Conservation (phyloP, 2,113 vertebrate genomes). For the Cavia aperea region DNA sequence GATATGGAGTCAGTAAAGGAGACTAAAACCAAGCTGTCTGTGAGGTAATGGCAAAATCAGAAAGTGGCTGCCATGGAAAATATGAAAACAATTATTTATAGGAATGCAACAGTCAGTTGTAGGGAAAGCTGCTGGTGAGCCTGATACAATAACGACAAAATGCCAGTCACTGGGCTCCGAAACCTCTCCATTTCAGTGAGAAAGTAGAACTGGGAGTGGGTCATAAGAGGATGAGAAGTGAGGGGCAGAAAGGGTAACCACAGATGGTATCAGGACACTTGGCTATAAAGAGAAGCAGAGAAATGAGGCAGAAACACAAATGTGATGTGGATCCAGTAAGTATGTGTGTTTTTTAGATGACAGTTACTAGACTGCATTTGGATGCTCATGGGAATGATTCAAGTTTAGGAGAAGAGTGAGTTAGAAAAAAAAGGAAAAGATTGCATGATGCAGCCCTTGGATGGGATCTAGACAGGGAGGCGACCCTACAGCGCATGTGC, state of each 20-base stretch:
- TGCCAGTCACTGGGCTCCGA: neutral
- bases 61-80: neutral
- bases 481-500: neutral
- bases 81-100: neutral
- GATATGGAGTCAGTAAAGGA: neutral
- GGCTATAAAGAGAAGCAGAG: neutral
- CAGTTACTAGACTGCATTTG: neutral
- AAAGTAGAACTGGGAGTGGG: neutral
- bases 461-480: neutral
- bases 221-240: neutral
- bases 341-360: neutral
- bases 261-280: neutral
- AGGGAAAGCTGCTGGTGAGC: neutral
- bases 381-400: neutral
- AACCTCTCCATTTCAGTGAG: neutral
- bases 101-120: neutral
- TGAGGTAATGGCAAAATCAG: neutral
- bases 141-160: neutral
- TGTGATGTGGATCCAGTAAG: neutral
- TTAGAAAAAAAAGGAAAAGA: neutral
- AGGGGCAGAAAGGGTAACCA: neutral
- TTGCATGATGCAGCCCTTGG: neutral
- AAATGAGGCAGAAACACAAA: conserved; percentile 19
- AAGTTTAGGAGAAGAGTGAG: neutral
- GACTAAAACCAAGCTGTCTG: neutral